phyloP scores from a whole-genome alignment of 1,140 invertebrate genomes.

The Coptotermes formosanus region DNA sequence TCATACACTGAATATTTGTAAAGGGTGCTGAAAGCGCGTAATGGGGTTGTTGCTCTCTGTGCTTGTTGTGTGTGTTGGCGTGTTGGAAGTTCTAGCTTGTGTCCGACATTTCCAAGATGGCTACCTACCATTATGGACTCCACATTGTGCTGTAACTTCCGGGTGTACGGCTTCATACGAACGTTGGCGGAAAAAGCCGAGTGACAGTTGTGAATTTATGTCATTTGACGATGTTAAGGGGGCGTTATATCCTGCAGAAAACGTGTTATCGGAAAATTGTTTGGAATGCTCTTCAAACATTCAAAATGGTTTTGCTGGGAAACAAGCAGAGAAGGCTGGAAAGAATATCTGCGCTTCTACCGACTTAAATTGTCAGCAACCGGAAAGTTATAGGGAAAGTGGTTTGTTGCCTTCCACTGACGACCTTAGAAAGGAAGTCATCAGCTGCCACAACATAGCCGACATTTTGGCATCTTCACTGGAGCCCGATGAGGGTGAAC shows the following conservation, averaged over 20 bases:
- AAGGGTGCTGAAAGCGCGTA: background rate
- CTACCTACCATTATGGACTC: conserved; percentile 44
- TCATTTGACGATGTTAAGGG: background rate
- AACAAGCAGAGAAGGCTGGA: background rate
- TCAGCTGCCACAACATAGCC: background rate
- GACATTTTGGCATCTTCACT: background rate
- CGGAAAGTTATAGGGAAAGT: too few species aligned
- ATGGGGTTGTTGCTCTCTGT: conserved; percentile 71
- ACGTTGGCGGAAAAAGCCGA: conserved; percentile 31
- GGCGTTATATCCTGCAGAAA: background rate
- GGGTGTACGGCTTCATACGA: conserved; percentile 25
- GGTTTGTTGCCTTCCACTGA: too few species aligned
- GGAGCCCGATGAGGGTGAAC: background rate
- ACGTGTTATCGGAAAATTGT: background rate
- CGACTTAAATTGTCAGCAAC: background rate
- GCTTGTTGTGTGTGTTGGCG: conserved; percentile 68
- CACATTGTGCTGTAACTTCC: conserved; percentile 32
- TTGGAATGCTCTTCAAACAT: background rate
- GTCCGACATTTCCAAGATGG: conserved; percentile 55
- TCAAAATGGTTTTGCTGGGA: background rate
- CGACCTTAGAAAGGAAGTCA: background rate
- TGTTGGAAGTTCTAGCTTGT: conserved; percentile 63
- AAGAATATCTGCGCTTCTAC: background rate
- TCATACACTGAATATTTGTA: background rate
- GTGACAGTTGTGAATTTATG: background rate